Evolutionary conservation across 2,797 vertebrate species (phyloP), one percentile per base, ranked within the genome.

Genomic region (Salmo trutta): DNA sequence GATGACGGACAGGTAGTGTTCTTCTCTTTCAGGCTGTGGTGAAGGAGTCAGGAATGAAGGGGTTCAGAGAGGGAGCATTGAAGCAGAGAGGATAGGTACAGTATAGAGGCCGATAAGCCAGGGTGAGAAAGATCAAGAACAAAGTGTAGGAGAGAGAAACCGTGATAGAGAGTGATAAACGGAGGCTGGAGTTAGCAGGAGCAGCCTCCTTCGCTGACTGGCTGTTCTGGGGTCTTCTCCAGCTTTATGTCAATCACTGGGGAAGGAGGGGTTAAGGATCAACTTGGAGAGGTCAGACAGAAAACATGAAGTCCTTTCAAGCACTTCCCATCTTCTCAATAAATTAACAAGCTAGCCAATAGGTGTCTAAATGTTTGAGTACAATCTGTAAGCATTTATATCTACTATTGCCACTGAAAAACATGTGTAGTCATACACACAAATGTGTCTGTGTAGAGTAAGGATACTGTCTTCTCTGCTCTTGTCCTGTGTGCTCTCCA

Each of bases 401-500:
- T 33, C 1, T 29, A 66, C 24, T 29, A 24, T 27, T 16, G 12
- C 12, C 27, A 29, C 24, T 31, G 15, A 41, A 27, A 69, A 27
- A 54, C 97, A 93, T 99, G 97, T 85, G 8, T 27, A 54, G 24
- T 53, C 47, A 29, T 21, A 64, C 74, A 56, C 70, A 65, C 36
- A 47, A 12, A 2, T 62, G 56, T 21, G 56, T 62, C 6, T 41
- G 7, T 21, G 33, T 77, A 62, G 71, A 80, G 62, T 91, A 97
- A 99, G 96, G 98, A 99, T 99, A 99, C 97, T 99, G 93, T 99
- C 97, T 96, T 99, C 97, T 96, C 96, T 95, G 92, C 95, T 98
- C 94, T 98, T 98, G 93, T 99, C 98, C 93, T 99, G 97, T 85
- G 97, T 96, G 91, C 95, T 97, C 86, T 99, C 98, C 98, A 99